Percentiles rank a stretch among this genome's conserved stretches.
Conservation (phyloP, 2,888 invertebrate species). For the Nematopogon swammerdamellus region DNA sequence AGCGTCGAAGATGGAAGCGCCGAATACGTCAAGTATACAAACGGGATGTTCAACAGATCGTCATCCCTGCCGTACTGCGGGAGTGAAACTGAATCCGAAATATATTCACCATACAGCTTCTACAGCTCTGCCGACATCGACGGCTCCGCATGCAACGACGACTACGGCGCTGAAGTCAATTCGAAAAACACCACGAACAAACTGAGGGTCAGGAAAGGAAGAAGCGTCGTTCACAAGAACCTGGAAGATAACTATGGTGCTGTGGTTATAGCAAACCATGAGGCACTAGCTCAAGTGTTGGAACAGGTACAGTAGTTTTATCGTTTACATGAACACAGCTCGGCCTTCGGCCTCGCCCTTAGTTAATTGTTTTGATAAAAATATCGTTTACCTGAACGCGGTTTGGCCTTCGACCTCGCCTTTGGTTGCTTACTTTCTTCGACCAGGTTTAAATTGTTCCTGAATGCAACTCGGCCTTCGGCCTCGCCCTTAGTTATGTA, state of each 20-base stretch:
- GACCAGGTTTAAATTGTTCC: no score
- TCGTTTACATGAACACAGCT: no score
- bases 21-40: constrained; percentile 60
- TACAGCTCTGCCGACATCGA: constrained; percentile 61
- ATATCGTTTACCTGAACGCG: no score
- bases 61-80: constrained; percentile 78
- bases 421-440: no score
- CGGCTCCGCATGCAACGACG: constrained; percentile 31
- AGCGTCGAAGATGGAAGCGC: constrained; percentile 45
- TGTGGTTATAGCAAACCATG: constrained; percentile 85
- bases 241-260: constrained; percentile 89
- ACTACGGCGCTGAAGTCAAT: constrained; percentile 37
- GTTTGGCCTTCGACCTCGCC: no score
- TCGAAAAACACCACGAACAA: constrained; percentile 57
- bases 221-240: constrained; percentile 80
- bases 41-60: constrained; percentile 57
- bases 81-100: constrained; percentile 80
- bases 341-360: no score
- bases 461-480: no score
- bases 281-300: constrained; percentile 82
- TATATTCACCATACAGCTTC: constrained; percentile 79
- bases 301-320: constrained; percentile 65
- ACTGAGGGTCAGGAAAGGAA: constrained; percentile 72
- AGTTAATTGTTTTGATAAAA: constrained; percentile 10
- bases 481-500: no score